Conservation (phyloP, 2,797 vertebrate genomes). For the Ara ararauna region DNA sequence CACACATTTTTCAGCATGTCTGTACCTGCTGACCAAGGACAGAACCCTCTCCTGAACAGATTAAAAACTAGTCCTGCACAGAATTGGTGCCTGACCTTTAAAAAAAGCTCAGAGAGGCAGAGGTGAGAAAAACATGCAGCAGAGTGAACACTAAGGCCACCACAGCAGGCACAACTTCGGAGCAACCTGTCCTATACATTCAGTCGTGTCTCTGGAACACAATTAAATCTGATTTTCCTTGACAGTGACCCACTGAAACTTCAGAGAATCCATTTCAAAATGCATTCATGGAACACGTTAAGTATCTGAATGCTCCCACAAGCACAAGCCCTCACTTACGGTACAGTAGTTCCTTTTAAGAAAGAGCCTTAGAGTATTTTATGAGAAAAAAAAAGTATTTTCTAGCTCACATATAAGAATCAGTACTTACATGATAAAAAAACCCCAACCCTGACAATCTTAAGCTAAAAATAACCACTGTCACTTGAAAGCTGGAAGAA, state of each 20-base stretch:
- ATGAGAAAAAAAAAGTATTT: background rate
- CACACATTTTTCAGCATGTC: background rate
- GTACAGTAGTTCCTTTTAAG: background rate
- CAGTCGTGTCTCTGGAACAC: background rate
- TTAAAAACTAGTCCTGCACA: background rate
- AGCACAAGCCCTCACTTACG: background rate
- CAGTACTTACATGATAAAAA: background rate
- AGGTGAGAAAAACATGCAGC: background rate
- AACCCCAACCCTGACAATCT: background rate
- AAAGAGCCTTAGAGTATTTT: background rate
- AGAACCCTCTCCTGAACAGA: background rate
- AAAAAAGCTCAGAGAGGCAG: background rate
- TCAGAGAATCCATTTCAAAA: background rate
- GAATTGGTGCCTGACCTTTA: background rate
- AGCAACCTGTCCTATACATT: background rate
- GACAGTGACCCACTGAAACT: background rate
- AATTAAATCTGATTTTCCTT: background rate
- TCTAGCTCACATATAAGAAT: background rate
- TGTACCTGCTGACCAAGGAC: background rate
- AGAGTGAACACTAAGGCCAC: background rate
- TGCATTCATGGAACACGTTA: background rate
- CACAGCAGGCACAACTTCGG: background rate
- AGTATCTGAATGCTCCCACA: background rate
- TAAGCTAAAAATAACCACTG: background rate
- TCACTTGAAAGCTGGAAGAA: background rate